Evolutionary conservation across 37 sponge, comb jelly and placozoan species (phyloP).

Genomic region (Oopsacas minuta): DNA sequence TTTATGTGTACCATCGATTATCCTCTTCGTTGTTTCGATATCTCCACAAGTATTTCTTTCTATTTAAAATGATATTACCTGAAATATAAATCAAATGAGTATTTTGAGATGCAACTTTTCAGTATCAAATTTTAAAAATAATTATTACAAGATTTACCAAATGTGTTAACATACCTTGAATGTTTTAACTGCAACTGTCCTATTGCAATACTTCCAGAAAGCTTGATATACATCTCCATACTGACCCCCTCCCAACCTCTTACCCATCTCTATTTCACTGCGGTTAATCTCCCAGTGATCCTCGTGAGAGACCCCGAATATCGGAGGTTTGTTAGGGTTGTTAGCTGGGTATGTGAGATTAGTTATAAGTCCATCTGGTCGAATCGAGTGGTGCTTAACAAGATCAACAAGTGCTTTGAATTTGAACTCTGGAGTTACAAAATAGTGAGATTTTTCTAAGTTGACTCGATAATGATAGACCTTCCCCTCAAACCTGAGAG

Average conservation of each 20-base stretch:
- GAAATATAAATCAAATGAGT: too few species aligned
- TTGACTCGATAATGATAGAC: constrained; percentile 88
- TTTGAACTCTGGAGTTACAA: constrained; percentile 65
- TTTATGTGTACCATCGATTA: too few species aligned
- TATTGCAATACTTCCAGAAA: constrained; percentile 30
- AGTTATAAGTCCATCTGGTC: constrained; percentile 73
- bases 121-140: too few species aligned
- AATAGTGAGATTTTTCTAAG: constrained; percentile 29
- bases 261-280: constrained; percentile 72
- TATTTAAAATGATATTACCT: too few species aligned
- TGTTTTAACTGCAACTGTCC: constrained; percentile 47
- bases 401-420: constrained; percentile 63
- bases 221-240: constrained; percentile 96
- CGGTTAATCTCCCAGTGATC: constrained; percentile 91
- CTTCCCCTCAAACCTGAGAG: constrained; percentile 75
- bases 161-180: constrained; percentile 36
- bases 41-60: too few species aligned
- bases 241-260: constrained; percentile 87
- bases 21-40: too few species aligned
- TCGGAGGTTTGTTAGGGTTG: constrained; percentile 70
- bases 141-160: too few species aligned
- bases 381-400: constrained; percentile 76
- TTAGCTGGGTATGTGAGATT: constrained; percentile 80
- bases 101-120: too few species aligned
- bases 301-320: constrained; percentile 63